These are phyloP conservation scores for Lasiurus borealis DNA, from an alignment of 2,113 vertebrate genomes.

Conservation along the genomic window DNA sequence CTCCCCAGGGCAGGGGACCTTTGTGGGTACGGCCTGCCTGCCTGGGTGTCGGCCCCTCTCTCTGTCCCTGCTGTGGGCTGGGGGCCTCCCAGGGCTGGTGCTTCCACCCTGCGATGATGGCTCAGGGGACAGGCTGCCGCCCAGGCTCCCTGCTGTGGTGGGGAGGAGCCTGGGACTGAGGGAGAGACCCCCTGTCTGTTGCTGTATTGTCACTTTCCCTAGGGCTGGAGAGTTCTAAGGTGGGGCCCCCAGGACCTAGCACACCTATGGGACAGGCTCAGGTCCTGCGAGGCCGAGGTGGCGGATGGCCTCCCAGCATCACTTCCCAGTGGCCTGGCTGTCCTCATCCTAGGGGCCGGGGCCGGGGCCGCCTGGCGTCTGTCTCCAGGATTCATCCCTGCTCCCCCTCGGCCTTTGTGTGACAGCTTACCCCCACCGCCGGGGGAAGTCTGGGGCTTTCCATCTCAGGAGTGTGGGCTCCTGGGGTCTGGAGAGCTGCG, in stretches of 20 bases:
- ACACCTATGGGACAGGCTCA: accelerated
- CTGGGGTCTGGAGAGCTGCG: background rate
- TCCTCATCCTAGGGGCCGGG: background rate
- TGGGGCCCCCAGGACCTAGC: too few relatives aligned
- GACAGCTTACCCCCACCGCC: too few relatives aligned
- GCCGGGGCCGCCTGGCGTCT: background rate
- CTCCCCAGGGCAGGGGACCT: background rate
- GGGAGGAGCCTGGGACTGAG: background rate
- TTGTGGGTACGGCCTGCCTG: too few relatives aligned
- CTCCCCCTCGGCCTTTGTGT: accelerated
- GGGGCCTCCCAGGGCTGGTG: too few relatives aligned
- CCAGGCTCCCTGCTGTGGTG: too few relatives aligned
- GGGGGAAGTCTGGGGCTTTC: accelerated
- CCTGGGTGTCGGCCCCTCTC: background rate
- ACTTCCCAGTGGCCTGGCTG: background rate
- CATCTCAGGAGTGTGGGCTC: accelerated
- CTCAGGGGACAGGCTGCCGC: too few relatives aligned
- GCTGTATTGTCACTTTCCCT: background rate
- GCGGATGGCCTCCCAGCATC: background rate
- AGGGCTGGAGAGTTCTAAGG: background rate
- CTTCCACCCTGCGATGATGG: too few relatives aligned
- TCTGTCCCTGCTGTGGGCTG: background rate
- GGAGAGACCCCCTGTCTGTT: background rate
- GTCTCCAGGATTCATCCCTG: background rate
- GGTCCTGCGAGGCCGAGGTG: background rate